Evolutionary conservation across 2,113 vertebrate species (phyloP), one percentile per base, ranked within the genome.

Genomic region (Brachionichthys hirsutus): DNA sequence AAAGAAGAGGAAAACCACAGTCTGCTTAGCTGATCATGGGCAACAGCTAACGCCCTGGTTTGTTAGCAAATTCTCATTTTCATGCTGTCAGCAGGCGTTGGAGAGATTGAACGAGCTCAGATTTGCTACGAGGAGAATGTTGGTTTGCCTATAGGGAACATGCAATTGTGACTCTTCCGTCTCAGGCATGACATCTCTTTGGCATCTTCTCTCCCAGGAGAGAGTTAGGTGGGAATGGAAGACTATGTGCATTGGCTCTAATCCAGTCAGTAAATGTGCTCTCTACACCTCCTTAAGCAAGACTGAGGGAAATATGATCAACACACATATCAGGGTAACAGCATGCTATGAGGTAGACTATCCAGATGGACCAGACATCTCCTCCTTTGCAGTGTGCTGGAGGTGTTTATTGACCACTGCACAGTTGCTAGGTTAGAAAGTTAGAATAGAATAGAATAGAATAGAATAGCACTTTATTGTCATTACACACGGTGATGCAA

Each of bases 61-160:
- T 62, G 73, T 82, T 79, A 73, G 80, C 62, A 80, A 75, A 83
- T 88, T 89, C 71, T 63, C 67, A 85, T 91, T 90, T 90, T 85
- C 86, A 89, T 58, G 71, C 78, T 85, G 87, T 89, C 86, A 84
- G 79, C 70, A 50, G 58, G 45, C 52, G 54, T 75, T 62, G 20
- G 58, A 55, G 58, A 73, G 48, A 75, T 58, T 59, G 52, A 82
- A 66, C 57, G 43, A 76, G 70, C 58, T 81, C 65, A 75, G 70
- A 77, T 87, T 62, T 82, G 72, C 69, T 77, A 53, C 60, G 57
- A 66, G 64, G 49, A 68, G 73, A 82, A 67, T 67, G 66, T 78
- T 77, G 59, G 72, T 73, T 68, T 75, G 78, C 86, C 86, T 80
- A 62, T 70, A 64, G 79, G 81, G 78, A 85, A 70, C 73, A 54